Base-by-base conservation (phyloP, 2,888 invertebrate genomes). In the Ectropis crepuscularia region DNA sequence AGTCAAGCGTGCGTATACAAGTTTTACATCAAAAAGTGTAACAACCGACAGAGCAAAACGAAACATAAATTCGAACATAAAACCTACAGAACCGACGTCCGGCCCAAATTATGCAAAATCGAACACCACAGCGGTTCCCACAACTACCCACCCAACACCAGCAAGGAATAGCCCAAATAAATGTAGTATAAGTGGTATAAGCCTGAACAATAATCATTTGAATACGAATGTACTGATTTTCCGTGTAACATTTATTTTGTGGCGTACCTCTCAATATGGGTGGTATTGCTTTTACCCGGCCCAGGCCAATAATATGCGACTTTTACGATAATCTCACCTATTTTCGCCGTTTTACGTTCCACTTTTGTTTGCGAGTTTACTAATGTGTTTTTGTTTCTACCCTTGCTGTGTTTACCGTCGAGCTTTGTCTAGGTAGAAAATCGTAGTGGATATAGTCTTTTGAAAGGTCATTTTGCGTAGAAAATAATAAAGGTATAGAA, bases 211-310 rank as follows among this genome's bases (percentile, higher is more conserved):
- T 90, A 90, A 90, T 89, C 89, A 89, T 91, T 91, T 91, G 90
- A 90, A 90, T 91, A 88, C 82, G 84, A 91, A 91, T 90, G 86
- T 87, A 85, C 88, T 85, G 89, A 90, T 90, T 90, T 88, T 73
- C 76, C 76, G 70, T 69, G 71, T 63, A 64, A 72, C 72, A 72
- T 72, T 72, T 70, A 72, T 72, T 72, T 69, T 48, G 67, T 59
- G 69, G 70, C 67, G 69, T 72, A 73, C 74, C 74, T 74, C 74
- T 74, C 73, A 72, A 73, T 74, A 74, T 74, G 68, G 71, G 65
- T 58, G 53, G 70, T 72, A 74, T 74, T 71, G 76, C 74, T 46
- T 67, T 70, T 57, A 62, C 70, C 68, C 73, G 63, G 61, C 71
- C 70, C 57, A 10, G 63, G 46, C 64, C 68, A 71, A 74, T 76